Conservation (phyloP, 1,140 invertebrate genomes). For the Ctenoplectra terminalis region DNA sequence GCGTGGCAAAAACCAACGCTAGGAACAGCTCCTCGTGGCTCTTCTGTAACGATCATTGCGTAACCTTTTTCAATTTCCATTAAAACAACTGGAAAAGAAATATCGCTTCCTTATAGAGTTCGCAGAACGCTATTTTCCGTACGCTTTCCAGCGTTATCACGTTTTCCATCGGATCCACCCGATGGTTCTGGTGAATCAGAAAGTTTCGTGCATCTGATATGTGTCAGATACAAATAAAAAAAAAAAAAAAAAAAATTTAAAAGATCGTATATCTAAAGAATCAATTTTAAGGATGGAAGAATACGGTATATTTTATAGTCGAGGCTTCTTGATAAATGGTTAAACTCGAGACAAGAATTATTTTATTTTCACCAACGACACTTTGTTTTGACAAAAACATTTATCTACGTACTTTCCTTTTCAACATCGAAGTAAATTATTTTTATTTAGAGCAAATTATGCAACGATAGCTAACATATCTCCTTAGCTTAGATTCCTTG, state of each 20-base stretch:
- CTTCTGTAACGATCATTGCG: slow-evolving; percentile 19
- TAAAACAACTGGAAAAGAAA: slow-evolving; percentile 2
- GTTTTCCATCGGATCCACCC: slow-evolving; percentile 3
- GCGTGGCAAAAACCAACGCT: background rate
- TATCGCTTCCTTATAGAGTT: slow-evolving; percentile 13
- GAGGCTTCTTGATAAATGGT: too few species aligned
- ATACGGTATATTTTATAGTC: background rate
- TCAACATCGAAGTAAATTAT: too few species aligned
- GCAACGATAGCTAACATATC: too few species aligned
- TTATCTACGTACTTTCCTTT: too few species aligned
- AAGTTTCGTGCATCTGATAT: background rate
- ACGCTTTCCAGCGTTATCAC: slow-evolving; percentile 27
- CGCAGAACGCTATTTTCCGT: slow-evolving; percentile 7
- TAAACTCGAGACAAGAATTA: too few species aligned
- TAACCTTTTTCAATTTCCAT: slow-evolving; percentile 24
- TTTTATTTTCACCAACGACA: too few species aligned
- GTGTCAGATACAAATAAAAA: background rate
- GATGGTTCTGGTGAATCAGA: background rate
- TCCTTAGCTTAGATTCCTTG: too few species aligned
- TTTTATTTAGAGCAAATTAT: too few species aligned
- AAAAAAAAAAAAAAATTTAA: background rate
- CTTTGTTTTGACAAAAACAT: too few species aligned
- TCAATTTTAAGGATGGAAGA: background rate
- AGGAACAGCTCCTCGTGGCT: background rate
- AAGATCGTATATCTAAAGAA: background rate